Evolutionary conservation across 2,888 invertebrate species (phyloP).

Genomic region (Drosophila hamatofila): DNA sequence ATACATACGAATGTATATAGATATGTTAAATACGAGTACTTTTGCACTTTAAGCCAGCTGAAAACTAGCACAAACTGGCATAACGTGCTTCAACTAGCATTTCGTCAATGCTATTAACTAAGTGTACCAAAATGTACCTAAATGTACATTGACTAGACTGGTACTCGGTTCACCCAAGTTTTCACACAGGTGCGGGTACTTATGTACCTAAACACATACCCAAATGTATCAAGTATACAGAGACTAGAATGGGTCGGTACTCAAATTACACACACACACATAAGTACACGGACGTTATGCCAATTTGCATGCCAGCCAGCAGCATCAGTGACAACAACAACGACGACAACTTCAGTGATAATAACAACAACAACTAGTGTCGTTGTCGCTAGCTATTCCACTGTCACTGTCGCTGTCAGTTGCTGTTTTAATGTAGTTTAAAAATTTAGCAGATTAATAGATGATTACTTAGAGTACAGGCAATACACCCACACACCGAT

Average conservation of each 20-base stretch:
- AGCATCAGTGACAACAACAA: slow-evolving; percentile 19
- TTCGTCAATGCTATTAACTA: slow-evolving; percentile 18
- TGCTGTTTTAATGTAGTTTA: slow-evolving; percentile 49
- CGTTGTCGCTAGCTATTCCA: background rate
- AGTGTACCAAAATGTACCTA: slow-evolving; percentile 1
- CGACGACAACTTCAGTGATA: slow-evolving; percentile 7
- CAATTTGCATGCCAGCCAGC: slow-evolving; percentile 63
- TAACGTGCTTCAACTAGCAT: slow-evolving; percentile 39
- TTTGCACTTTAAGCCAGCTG: slow-evolving; percentile 21
- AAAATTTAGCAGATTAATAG: slow-evolving; percentile 57
- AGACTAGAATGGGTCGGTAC: slow-evolving; percentile 2
- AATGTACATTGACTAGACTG: background rate
- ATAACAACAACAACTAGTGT: slow-evolving; percentile 6
- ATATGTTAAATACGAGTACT: slow-evolving; percentile 16
- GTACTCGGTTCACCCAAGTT: background rate
- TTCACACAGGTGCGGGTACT: background rate
- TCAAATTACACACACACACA: background rate
- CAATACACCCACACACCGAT: slow-evolving; percentile 46
- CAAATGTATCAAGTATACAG: background rate
- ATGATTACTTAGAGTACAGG: slow-evolving; percentile 54
- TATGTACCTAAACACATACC: background rate
- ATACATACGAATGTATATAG: background rate
- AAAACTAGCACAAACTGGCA: slow-evolving; percentile 56
- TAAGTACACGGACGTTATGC: slow-evolving; percentile 44
- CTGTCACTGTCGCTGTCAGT: slow-evolving; percentile 2